A percentile compares a stretch with the other conserved stretches of the same genome.
Evolutionary conservation across 2,113 vertebrate genomes (phyloP).

Genomic region (Bubalus kerabau): DNA sequence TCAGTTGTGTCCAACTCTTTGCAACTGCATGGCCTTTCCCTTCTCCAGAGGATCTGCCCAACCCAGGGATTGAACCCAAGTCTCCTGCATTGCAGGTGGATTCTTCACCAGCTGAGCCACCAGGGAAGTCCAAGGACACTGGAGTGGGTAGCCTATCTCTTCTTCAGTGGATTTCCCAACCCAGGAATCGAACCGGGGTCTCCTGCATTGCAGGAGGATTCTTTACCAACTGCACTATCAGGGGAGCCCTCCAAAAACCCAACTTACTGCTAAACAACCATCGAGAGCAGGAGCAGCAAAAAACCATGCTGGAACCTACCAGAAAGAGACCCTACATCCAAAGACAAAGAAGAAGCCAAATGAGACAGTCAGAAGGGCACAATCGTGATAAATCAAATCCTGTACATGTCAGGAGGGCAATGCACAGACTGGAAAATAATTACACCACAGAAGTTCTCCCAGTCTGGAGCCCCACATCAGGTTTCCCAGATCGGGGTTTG

Average conservation of each 20-base stretch:
- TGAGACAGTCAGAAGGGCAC: neutral
- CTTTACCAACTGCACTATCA: neutral
- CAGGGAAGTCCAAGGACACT: neutral
- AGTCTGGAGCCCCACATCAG: neutral
- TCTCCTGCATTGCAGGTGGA: neutral
- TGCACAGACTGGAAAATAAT: neutral
- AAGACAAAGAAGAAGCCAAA: neutral
- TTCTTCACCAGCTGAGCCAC: neutral
- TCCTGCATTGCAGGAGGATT: neutral
- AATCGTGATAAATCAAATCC: neutral
- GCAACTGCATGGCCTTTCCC: neutral
- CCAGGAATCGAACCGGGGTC: neutral
- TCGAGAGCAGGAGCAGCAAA: neutral
- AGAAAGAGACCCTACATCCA: neutral
- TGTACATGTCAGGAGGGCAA: rapidly evolving
- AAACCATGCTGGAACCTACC: neutral
- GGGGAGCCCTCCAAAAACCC: neutral
- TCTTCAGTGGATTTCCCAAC: rapidly evolving
- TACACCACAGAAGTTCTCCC: neutral
- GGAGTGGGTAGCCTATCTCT: neutral
- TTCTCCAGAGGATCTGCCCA: neutral
- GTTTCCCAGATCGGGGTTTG: neutral
- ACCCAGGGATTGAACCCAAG: neutral
- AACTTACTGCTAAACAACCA: neutral
- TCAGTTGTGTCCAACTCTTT: too few species aligned